A percentile compares a stretch with the other conserved stretches of the same genome.
Evolutionary conservation across 1,140 invertebrate species (phyloP).

Genomic region (Cotesia chilonis): DNA sequence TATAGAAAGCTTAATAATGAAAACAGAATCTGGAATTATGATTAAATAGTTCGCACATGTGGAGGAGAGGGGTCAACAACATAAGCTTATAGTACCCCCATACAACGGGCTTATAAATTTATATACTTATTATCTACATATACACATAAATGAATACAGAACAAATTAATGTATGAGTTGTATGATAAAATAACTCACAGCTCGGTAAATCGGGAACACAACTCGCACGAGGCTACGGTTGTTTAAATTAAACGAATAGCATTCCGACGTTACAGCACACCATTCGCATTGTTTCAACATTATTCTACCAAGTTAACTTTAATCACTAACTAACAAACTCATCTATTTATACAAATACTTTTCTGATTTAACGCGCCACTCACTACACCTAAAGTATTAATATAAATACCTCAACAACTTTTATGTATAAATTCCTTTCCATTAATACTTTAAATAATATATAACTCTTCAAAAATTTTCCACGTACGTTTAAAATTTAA

Average conservation of each 20-base stretch:
- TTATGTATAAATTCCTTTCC: too few species aligned
- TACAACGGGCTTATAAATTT: not conserved
- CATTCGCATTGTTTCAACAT: conserved; percentile 31
- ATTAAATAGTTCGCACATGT: conserved; percentile 50
- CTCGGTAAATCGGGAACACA: conserved; percentile 45
- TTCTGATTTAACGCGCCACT: too few species aligned
- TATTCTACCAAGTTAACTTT: not conserved
- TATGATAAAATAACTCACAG: conserved; percentile 27
- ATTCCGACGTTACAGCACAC: conserved; percentile 46
- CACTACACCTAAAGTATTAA: not conserved
- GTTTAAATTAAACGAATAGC: conserved; percentile 56
- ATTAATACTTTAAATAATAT: too few species aligned
- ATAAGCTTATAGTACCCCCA: not conserved
- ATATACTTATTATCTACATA: conserved; percentile 5
- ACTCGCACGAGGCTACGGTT: conserved; percentile 33
- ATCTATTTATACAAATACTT: not conserved
- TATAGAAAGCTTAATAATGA: conserved; percentile 34
- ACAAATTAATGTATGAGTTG: not conserved
- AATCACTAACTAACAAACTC: not conserved
- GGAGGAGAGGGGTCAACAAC: not conserved
- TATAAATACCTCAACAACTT: too few species aligned
- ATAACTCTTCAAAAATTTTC: too few species aligned
- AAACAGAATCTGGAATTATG: conserved; percentile 52
- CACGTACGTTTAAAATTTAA: too few species aligned
- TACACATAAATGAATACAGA: conserved; percentile 6